These are phyloP conservation scores for Romanogobio albipinnatus DNA, from an alignment of 2,113 vertebrate genomes.

Conservation along the genomic window DNA sequence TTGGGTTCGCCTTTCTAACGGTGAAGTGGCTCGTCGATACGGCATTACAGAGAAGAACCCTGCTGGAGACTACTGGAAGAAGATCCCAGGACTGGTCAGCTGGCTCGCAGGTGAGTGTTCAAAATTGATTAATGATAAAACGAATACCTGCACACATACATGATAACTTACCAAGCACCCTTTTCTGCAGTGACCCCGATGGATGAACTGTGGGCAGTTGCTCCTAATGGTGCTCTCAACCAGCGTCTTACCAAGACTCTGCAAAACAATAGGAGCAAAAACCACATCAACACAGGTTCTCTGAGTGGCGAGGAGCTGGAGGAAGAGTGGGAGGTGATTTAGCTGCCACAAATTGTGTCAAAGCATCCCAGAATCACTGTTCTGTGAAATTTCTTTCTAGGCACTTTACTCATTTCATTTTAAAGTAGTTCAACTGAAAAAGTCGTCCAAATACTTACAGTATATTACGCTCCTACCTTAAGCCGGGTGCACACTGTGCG, in stretches of 20 bases:
- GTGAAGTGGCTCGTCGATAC: slow-evolving; percentile 90
- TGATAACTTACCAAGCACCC: neutral
- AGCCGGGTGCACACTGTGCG: no score
- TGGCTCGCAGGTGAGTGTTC: slow-evolving; percentile 84
- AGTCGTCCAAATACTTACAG: neutral
- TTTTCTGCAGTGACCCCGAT: slow-evolving; percentile 78
- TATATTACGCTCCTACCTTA: neutral
- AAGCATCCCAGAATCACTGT: slow-evolving; percentile 4
- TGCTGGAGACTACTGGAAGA: slow-evolving; percentile 98
- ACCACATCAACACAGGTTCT: slow-evolving; percentile 66
- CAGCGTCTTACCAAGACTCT: slow-evolving; percentile 93
- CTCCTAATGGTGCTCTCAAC: slow-evolving; percentile 81
- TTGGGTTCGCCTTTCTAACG: slow-evolving; percentile 91
- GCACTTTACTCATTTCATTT: slow-evolving; percentile 65
- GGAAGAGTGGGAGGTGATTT: slow-evolving; percentile 98
- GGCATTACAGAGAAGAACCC: slow-evolving; percentile 90
- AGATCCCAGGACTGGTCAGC: slow-evolving; percentile 83
- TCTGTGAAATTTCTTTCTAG: slow-evolving; percentile 51
- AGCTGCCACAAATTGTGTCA: slow-evolving; percentile 59
- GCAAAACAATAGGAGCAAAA: slow-evolving; percentile 72
- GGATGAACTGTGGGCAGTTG: slow-evolving; percentile 92
- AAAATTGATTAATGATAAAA: neutral
- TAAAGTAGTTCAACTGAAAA: slow-evolving; percentile 48
- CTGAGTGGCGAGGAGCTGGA: slow-evolving; percentile 85
- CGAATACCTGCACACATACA: neutral